Percentiles rank a stretch among this genome's conserved stretches.
These are phyloP conservation scores for Cacatua alba DNA, from an alignment of 2,113 vertebrate genomes.

Conservation along the genomic window DNA sequence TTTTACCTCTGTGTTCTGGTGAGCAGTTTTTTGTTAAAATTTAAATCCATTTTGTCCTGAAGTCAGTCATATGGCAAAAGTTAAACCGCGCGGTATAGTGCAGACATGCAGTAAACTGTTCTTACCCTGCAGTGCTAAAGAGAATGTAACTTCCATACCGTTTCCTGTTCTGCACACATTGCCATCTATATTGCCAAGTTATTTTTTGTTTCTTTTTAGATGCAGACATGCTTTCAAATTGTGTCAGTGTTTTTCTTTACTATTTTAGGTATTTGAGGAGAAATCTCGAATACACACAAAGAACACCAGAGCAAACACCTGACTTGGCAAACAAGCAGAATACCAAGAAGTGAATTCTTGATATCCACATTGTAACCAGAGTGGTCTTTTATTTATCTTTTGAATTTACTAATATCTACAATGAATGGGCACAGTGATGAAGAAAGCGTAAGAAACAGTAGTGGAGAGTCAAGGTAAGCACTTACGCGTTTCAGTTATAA, in stretches of 20 bases:
- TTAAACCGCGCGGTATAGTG: rapidly evolving
- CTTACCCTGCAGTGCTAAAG: background rate
- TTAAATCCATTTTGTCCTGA: background rate
- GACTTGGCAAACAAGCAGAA: slow-evolving; percentile 37
- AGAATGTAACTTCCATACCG: background rate
- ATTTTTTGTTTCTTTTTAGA: background rate
- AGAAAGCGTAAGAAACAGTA: slow-evolving; percentile 94
- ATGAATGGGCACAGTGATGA: slow-evolving; percentile 98
- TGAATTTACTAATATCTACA: slow-evolving; percentile 75
- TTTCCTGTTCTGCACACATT: background rate
- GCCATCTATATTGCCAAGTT: background rate
- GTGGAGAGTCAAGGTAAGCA: slow-evolving; percentile 93
- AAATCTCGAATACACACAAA: background rate
- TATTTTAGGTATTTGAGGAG: slow-evolving; percentile 57
- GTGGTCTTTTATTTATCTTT: slow-evolving; percentile 73
- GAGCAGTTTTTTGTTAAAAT: background rate
- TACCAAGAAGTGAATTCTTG: slow-evolving; percentile 56
- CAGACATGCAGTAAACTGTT: background rate
- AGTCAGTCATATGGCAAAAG: background rate
- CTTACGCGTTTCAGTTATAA: background rate
- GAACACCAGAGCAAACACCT: slow-evolving; percentile 20
- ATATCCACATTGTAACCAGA: slow-evolving; percentile 58
- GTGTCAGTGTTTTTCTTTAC: background rate
- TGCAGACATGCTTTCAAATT: background rate
- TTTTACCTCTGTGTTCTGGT: background rate